phyloP scores from a whole-genome alignment of 2,888 invertebrate species.

The Temnothorax rugatulus region DNA sequence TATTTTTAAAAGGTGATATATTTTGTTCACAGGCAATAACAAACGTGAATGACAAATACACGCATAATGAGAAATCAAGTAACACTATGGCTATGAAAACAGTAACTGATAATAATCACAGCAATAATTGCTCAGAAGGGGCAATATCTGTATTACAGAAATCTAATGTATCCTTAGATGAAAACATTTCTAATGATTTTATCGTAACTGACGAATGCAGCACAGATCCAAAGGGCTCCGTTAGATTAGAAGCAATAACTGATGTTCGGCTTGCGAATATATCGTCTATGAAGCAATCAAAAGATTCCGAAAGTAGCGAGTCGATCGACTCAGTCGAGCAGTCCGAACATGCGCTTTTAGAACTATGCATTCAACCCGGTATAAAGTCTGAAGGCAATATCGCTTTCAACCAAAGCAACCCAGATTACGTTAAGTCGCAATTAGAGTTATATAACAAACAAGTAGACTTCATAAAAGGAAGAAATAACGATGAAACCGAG shows the following conservation, averaged over 20 bases:
- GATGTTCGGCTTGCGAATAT: slow-evolving; percentile 27
- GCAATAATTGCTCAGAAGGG: slow-evolving; percentile 11
- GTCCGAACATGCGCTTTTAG: slow-evolving; percentile 80
- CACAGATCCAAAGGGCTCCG: neutral
- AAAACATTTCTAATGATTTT: slow-evolving; percentile 16
- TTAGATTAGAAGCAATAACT: neutral
- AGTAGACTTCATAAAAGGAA: slow-evolving; percentile 30
- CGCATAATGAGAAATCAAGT: neutral
- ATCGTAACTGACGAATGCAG: neutral
- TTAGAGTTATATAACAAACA: slow-evolving; percentile 39
- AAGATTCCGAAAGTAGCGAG: slow-evolving; percentile 78
- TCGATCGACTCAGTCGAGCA: slow-evolving; percentile 83
- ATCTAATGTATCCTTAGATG: slow-evolving; percentile 13
- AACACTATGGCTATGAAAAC: neutral
- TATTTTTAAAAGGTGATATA: slow-evolving; percentile 12
- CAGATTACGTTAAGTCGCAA: slow-evolving; percentile 39
- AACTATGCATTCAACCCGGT: slow-evolving; percentile 78
- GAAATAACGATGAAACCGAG: slow-evolving; percentile 11
- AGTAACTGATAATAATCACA: neutral
- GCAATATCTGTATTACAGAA: slow-evolving; percentile 5
- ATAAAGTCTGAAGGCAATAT: slow-evolving; percentile 64
- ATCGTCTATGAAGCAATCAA: slow-evolving; percentile 63
- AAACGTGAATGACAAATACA: neutral
- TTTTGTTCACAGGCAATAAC: slow-evolving; percentile 1
- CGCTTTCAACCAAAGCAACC: neutral